Conservation (phyloP, 2,888 invertebrate genomes). For the Acanthococcus lagerstroemiae region DNA sequence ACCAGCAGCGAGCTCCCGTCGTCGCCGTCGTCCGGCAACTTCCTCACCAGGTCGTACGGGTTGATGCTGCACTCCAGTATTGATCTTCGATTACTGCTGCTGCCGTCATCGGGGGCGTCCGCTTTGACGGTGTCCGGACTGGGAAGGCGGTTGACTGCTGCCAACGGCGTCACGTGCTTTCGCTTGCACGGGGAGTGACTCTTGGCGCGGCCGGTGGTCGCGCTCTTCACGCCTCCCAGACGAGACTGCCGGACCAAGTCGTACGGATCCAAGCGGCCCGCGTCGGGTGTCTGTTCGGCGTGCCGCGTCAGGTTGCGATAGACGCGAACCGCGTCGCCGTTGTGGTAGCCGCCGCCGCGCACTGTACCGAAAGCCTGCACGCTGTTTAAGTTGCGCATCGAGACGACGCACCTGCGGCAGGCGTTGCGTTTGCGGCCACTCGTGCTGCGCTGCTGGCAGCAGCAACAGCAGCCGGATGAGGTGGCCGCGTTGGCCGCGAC, state of each 20-base stretch:
- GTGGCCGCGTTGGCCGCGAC: constrained; percentile 1
- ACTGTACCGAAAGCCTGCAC: constrained; percentile 11
- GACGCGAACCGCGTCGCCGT: background rate
- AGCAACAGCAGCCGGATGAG: constrained; percentile 32
- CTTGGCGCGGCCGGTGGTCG: constrained; percentile 39
- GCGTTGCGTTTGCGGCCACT: constrained; percentile 20
- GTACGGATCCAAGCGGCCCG: constrained; percentile 60
- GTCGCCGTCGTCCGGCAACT: constrained; percentile 43
- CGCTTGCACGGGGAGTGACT: constrained; percentile 41
- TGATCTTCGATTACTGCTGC: constrained; percentile 46
- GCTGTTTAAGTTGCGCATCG: background rate
- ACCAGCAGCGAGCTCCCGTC: constrained; percentile 39
- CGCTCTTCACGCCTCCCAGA: constrained; percentile 40
- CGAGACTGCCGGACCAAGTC: constrained; percentile 71
- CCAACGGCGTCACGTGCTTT: constrained; percentile 19
- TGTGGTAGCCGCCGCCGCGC: background rate
- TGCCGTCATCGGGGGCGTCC: background rate
- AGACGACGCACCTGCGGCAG: background rate
- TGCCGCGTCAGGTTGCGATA: constrained; percentile 5
- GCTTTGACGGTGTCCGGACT: background rate
- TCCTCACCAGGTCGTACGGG: constrained; percentile 68
- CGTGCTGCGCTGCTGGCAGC: constrained; percentile 28
- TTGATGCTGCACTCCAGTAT: constrained; percentile 75
- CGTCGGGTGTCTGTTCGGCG: background rate
- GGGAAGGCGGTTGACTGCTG: constrained; percentile 19